Evolutionary conservation across 2,113 vertebrate genomes (phyloP).

Genomic region (Alligator sinensis): DNA sequence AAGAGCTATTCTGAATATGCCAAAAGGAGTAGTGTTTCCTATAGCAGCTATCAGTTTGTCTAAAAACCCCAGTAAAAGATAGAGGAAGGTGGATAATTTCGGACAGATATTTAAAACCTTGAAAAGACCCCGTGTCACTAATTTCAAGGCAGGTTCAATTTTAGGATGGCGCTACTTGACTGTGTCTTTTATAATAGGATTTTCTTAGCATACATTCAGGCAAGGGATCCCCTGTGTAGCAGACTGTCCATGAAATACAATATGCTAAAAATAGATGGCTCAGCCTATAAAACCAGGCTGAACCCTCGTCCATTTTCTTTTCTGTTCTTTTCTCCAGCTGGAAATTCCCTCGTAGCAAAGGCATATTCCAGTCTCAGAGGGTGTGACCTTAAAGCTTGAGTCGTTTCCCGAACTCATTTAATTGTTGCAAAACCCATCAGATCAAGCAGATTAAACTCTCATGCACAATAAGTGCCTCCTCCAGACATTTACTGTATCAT

Average conservation of each 20-base stretch:
- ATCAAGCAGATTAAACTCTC: conserved; percentile 28
- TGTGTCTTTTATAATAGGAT: neutral
- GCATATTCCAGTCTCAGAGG: neutral
- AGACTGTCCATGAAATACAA: neutral
- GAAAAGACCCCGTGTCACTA: neutral
- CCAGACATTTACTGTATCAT: neutral
- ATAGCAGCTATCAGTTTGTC: accelerated
- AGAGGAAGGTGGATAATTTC: neutral
- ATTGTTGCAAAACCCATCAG: conserved; percentile 10
- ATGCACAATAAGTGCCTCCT: neutral
- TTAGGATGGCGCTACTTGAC: neutral
- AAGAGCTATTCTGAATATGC: neutral
- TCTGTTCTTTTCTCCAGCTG: neutral
- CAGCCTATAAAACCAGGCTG: neutral
- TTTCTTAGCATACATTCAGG: neutral
- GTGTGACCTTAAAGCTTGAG: conserved; percentile 3
- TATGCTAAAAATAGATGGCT: neutral
- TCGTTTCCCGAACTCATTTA: conserved; percentile 5
- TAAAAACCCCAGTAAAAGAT: neutral
- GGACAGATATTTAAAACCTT: neutral
- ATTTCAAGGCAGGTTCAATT: neutral
- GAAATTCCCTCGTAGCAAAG: neutral
- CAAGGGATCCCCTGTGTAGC: neutral
- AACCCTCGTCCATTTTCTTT: neutral
- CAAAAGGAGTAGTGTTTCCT: neutral